Percentiles rank a stretch among this genome's conserved stretches.
These are phyloP conservation scores for Cassiopea andromeda DNA, from an alignment of 30 jellyfish, hydroid and myxozoan species.

Conservation along the genomic window DNA sequence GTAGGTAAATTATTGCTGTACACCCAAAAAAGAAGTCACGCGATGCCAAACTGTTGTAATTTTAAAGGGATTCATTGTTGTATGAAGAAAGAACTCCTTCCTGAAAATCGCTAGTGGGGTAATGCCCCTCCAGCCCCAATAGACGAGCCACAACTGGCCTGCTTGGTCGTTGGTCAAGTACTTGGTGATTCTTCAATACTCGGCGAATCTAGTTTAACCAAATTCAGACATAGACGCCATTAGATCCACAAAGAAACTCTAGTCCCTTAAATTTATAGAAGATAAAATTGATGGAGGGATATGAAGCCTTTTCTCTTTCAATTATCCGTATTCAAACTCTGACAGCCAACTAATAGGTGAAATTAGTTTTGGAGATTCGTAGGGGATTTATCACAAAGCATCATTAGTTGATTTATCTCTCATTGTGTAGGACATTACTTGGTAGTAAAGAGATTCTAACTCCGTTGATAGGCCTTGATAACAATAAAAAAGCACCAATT, in stretches of 20 bases:
- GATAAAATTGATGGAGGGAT: background rate
- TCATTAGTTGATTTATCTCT: background rate
- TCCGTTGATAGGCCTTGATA: background rate
- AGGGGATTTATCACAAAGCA: background rate
- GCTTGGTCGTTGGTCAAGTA: background rate
- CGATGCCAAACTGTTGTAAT: too few relatives aligned
- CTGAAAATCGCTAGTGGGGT: too few relatives aligned
- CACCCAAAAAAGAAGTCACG: too few relatives aligned
- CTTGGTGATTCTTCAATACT: background rate
- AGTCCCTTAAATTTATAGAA: background rate
- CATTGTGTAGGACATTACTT: constrained; percentile 6
- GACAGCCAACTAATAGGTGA: background rate
- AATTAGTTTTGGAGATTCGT: background rate
- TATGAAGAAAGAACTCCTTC: too few relatives aligned
- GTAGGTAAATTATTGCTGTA: too few relatives aligned
- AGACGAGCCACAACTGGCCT: too few relatives aligned
- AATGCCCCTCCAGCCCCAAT: too few relatives aligned
- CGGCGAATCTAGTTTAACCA: too few relatives aligned
- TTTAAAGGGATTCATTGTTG: too few relatives aligned
- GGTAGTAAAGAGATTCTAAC: background rate
- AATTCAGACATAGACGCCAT: too few relatives aligned
- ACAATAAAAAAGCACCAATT: too few relatives aligned
- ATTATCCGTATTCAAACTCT: background rate
- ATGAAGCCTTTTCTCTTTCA: background rate
- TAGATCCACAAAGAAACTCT: background rate